Evolutionary conservation across 2,888 invertebrate genomes (phyloP).

Genomic region (Cistogaster globosa): DNA sequence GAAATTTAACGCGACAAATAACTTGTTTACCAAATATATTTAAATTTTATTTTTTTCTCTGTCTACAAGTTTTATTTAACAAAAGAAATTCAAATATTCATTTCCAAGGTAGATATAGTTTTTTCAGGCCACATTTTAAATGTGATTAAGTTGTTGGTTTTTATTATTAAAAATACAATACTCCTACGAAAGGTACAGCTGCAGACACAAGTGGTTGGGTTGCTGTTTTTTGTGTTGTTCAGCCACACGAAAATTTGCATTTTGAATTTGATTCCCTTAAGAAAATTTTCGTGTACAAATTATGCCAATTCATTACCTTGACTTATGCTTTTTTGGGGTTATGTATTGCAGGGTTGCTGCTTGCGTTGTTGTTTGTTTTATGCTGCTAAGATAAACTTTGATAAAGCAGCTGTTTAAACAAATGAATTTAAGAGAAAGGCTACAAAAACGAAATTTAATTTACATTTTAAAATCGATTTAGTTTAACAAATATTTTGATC

Average conservation of each 20-base stretch:
- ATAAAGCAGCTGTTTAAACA: too few species aligned
- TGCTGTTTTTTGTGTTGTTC: conserved; percentile 27
- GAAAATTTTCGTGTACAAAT: conserved; percentile 42
- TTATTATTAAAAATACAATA: conserved; percentile 12
- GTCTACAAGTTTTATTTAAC: conserved; percentile 7
- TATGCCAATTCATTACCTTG: conserved; percentile 65
- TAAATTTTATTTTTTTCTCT: not conserved
- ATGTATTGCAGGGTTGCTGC: conserved; percentile 1
- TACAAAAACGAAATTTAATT: too few species aligned
- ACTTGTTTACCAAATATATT: not conserved
- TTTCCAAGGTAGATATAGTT: not conserved
- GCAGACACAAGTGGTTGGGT: not conserved
- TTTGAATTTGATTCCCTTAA: conserved; percentile 29
- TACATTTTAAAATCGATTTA: too few species aligned
- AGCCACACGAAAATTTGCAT: conserved; percentile 49
- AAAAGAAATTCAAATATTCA: conserved; percentile 26
- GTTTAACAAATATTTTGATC: too few species aligned
- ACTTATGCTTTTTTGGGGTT: conserved; percentile 11
- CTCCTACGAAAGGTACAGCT: conserved; percentile 1
- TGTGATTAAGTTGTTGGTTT: conserved; percentile 44
- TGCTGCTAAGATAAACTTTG: too few species aligned
- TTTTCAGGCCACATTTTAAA: not conserved
- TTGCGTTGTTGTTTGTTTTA: not conserved
- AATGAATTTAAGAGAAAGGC: too few species aligned
- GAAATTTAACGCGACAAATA: not conserved